Evolutionary conservation across 2,797 vertebrate species (phyloP), one percentile per base, ranked within the genome.

Genomic region (Novumbra hubbsi): DNA sequence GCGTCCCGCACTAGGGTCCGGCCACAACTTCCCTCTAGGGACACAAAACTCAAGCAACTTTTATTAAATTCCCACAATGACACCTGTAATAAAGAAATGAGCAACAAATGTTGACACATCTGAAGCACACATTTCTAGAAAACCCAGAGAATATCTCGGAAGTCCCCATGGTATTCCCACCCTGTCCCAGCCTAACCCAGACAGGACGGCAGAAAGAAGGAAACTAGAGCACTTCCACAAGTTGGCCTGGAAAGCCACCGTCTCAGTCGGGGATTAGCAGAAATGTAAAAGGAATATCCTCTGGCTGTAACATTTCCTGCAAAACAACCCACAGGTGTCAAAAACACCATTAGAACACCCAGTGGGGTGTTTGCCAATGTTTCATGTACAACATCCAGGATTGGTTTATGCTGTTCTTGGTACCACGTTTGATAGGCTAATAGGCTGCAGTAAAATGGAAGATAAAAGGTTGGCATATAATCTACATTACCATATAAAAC

Each of bases 241-340:
- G 14, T 16, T 49, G 48, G 16, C 49, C 5, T 5, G 17, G 49
- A 50, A 5, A 17, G 34, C 34, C 34, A 38, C 2, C 8, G 34
- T 38, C 2, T 38, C 34, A 38, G 34, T 38, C 34, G 5, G 55
- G 24, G 21, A 0, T 60, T 2, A 60, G 9, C 55, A 24, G 55
- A 60, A 11, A 60, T 73, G 75, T 80, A 77, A 77, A 77, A 83
- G 84, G 50, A 16, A 55, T 21, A 17, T 16, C 27, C 84, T 81
- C 71, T 55, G n/a, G 50, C 50, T 55, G 50, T 52, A 17, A 62
- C 27, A 24, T 24, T 63, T 63, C 14, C 14, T 30, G 60, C 21
- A 27, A 11, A 24, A 63, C 21, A 1, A 27, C 28, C 8, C 14
- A 28, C 9, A 27, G 60, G 21, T 62, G 60, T 19, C 7, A 19